Conservation (phyloP, 1,140 invertebrate species). For the Parasteatoda tepidariorum region DNA sequence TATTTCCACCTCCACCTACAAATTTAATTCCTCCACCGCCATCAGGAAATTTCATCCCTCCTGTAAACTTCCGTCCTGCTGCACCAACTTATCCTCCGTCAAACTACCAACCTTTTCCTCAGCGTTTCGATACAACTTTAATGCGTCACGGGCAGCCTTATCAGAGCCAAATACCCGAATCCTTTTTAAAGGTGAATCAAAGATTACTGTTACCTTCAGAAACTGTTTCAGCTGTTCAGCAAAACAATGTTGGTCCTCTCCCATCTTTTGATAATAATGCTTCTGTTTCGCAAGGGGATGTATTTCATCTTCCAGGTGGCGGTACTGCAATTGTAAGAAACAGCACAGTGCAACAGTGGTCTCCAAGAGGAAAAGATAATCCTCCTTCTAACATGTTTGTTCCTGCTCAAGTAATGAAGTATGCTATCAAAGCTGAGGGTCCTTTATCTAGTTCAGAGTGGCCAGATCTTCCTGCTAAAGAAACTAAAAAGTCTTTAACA, state of each 20-base stretch:
- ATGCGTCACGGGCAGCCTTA: slow-evolving; percentile 25
- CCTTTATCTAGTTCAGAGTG: slow-evolving; percentile 23
- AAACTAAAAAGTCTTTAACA: not conserved
- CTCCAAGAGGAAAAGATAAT: not conserved
- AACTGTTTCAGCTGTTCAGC: not conserved
- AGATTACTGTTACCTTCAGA: not conserved
- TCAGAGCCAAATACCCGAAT: slow-evolving; percentile 33
- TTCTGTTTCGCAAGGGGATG: not conserved
- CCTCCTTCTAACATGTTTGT: slow-evolving; percentile 34
- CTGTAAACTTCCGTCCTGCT: slow-evolving; percentile 1
- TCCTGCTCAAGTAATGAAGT: slow-evolving; percentile 45
- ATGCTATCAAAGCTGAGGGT: slow-evolving; percentile 12
- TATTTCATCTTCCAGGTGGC: slow-evolving; percentile 8
- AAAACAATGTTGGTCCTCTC: not conserved
- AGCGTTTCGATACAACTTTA: not conserved
- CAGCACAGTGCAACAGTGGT: not conserved
- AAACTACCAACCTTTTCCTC: not conserved
- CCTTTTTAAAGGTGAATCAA: slow-evolving; percentile 30
- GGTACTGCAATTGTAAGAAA: slow-evolving; percentile 2
- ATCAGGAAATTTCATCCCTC: not conserved
- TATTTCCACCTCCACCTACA: not conserved
- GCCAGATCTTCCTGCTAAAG: slow-evolving; percentile 31
- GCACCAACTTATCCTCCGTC: too few species aligned
- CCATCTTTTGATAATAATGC: not conserved
- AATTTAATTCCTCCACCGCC: not conserved